Percentiles rank a stretch among this genome's conserved stretches.
Conservation (phyloP, 2,888 invertebrate genomes). For the Pantelozetes paolii region DNA sequence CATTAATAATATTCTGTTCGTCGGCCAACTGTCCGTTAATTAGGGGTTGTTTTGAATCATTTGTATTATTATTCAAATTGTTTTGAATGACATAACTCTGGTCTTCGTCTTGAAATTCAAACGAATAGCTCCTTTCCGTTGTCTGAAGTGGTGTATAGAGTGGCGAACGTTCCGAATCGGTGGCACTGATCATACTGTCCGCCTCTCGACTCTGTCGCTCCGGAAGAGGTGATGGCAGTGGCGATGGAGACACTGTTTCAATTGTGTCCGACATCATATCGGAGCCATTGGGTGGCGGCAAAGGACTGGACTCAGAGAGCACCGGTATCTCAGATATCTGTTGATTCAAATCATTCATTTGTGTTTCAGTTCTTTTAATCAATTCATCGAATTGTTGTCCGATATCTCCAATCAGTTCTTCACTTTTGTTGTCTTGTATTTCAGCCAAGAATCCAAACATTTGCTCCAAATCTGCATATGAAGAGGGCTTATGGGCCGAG, state of each 20-base stretch:
- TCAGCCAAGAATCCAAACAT: constrained; percentile 84
- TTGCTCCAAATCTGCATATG: constrained; percentile 72
- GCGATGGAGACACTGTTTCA: constrained; percentile 48
- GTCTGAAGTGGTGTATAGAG: neutral
- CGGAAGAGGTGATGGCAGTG: constrained; percentile 49
- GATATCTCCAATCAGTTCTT: constrained; percentile 35
- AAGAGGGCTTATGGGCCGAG: neutral
- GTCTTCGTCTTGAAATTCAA: constrained; percentile 33
- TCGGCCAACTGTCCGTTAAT: neutral
- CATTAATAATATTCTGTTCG: constrained; percentile 50
- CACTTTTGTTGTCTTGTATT: constrained; percentile 57
- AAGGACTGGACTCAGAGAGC: neutral
- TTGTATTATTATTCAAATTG: constrained; percentile 35
- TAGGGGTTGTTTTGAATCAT: constrained; percentile 10
- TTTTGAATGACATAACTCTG: constrained; percentile 40
- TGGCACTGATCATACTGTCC: constrained; percentile 27
- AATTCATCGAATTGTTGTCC: constrained; percentile 42
- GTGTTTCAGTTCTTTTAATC: constrained; percentile 40
- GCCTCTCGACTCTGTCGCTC: constrained; percentile 3
- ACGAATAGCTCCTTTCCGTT: constrained; percentile 30
- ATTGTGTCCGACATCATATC: constrained; percentile 22
- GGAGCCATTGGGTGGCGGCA: constrained; percentile 47
- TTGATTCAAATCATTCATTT: constrained; percentile 41
- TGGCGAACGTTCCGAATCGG: constrained; percentile 10
- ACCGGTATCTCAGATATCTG: constrained; percentile 18